Evolutionary conservation across 2,797 vertebrate species (phyloP).

Genomic region (Antrozous pallidus): DNA sequence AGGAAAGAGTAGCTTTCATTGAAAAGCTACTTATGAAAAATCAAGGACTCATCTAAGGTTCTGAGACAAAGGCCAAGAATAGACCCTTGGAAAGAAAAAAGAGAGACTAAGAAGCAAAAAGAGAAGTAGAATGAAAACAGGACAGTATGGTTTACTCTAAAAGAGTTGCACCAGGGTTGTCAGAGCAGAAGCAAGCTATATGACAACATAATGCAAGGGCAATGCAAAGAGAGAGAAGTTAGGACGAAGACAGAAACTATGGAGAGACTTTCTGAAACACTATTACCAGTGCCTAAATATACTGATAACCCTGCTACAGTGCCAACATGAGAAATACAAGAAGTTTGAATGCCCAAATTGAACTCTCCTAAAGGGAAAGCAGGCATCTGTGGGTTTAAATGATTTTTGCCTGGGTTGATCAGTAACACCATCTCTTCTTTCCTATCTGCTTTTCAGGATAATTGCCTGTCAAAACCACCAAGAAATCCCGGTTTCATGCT

Average conservation of each 20-base stretch:
- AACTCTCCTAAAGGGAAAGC: not conserved
- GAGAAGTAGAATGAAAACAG: not conserved
- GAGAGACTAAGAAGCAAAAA: not conserved
- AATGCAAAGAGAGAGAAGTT: not conserved
- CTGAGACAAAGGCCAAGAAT: not conserved
- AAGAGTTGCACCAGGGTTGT: not conserved
- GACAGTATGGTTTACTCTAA: not conserved
- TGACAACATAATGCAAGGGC: not conserved
- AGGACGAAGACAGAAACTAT: not conserved
- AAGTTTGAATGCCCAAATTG: not conserved
- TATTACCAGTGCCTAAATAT: not conserved
- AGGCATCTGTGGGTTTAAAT: not conserved
- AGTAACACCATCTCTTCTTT: not conserved
- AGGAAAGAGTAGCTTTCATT: not conserved
- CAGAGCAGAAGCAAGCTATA: not conserved
- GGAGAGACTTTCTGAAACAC: not conserved
- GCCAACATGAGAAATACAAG: not conserved
- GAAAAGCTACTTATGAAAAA: constrained; percentile 10
- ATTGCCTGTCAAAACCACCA: not conserved
- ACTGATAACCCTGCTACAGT: not conserved
- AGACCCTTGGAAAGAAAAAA: not conserved
- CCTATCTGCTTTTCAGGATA: not conserved
- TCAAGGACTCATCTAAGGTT: not conserved
- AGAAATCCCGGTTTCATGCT: not conserved
- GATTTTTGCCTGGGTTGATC: not conserved